Evolutionary conservation across 2,113 vertebrate genomes (phyloP).

Genomic region (Murina feae): DNA sequence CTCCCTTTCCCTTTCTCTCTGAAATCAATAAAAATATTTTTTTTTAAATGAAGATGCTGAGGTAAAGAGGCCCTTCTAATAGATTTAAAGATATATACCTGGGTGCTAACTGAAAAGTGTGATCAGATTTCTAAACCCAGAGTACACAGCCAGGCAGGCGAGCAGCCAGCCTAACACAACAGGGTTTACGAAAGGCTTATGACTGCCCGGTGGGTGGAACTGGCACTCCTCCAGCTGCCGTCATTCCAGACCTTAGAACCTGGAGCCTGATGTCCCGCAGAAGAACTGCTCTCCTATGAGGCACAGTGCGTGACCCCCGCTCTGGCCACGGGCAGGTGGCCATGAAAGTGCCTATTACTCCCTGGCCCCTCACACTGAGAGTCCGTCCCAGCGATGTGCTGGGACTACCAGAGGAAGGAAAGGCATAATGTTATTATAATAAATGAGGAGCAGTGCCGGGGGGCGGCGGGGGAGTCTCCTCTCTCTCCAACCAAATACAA

Average conservation of each 20-base stretch:
- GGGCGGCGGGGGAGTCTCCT: not conserved
- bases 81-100: not conserved
- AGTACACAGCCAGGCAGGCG: not conserved
- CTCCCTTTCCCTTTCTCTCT: too few species aligned
- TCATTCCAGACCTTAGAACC: not conserved
- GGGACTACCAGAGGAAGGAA: not conserved
- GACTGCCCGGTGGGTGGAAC: not conserved
- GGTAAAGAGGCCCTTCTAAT: not conserved
- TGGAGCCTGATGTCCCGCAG: not conserved
- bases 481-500: slow-evolving; percentile 12
- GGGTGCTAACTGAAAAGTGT: not conserved
- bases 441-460: not conserved
- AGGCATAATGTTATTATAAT: not conserved
- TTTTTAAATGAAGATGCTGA: not conserved
- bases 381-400: not conserved
- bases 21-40: too few species aligned
- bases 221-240: not conserved
- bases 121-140: not conserved
- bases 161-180: not conserved
- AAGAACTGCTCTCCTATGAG: not conserved
- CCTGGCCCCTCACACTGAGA: not conserved
- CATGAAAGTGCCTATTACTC: not conserved
- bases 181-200: not conserved
- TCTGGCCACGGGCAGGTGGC: not conserved
- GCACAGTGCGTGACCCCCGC: too few species aligned